Base-by-base conservation (phyloP, 2,797 vertebrate species). In the Brotula barbata region DNA sequence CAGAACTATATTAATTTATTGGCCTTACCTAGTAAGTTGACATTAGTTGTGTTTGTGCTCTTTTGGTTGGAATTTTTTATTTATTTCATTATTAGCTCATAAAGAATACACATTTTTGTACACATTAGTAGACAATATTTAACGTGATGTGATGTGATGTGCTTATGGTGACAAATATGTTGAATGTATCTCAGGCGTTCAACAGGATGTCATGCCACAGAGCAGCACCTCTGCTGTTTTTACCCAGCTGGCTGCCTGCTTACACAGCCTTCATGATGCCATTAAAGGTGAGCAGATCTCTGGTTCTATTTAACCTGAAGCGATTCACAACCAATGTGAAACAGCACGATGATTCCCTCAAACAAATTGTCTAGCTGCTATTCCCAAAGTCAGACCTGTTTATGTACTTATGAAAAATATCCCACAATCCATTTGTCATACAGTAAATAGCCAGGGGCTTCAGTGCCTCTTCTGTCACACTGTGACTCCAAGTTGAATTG, bases 1-100 rank as follows among this genome's bases (percentile, higher is more conserved):
- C 92, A 94, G 75, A 94, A 83, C 0, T 99, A 98, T 0, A 39
- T 98, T 47, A 87, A 85, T 67, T 92, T 99, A 67, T 90, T 99
- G 44, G 92, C 91, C 15, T 91, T 98, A 90, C 96, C 96, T 41
- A 95, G 97, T 98, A 88, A 89, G 97, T 94, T 51, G 42, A 28
- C 31, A 5, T 9, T 11, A 16, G n/a, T 25, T 43, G 15, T 28
- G 25, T 36, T 28, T 61, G 7, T 44, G 16, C 16, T 64, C 3
- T 28, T 4, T 28, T 28, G 25, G 25, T 4, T 4, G 25, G 8
- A 28, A 28, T 28, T 4, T 28, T 8, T 28, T n/a, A n/a, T 47
- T 46, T 15, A 7, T 13, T 5, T 47, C 9, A 16, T 8, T 28
- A 28, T 28, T 28, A 28, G 4, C 25, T n/a, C n/a, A n/a, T n/a